Evolutionary conservation across 1,140 invertebrate species (phyloP).

Genomic region (Euura lappo): DNA sequence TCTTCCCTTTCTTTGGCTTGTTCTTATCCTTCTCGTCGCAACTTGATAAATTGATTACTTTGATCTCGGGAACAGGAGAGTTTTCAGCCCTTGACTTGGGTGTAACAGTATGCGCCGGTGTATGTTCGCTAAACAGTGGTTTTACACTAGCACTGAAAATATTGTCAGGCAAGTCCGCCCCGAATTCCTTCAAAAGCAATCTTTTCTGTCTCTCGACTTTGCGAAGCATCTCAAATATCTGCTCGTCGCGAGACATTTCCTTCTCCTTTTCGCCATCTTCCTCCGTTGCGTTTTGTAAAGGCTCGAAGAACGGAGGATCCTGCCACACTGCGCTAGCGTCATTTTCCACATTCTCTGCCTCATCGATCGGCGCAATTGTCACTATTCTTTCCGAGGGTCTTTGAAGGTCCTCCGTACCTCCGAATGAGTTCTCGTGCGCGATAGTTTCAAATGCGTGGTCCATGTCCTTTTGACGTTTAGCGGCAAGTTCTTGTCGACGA

Average conservation of each 20-base stretch:
- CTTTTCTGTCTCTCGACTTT: slow-evolving; percentile 51
- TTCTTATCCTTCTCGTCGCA: slow-evolving; percentile 24
- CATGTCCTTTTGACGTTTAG: slow-evolving; percentile 44
- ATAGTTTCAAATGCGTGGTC: slow-evolving; percentile 41
- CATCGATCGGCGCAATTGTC: slow-evolving; percentile 31
- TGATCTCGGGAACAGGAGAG: slow-evolving; percentile 41
- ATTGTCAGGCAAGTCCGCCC: slow-evolving; percentile 44
- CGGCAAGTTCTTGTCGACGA: slow-evolving; percentile 36
- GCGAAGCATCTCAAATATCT: slow-evolving; percentile 48
- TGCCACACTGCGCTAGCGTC: slow-evolving; percentile 29
- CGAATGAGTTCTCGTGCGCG: slow-evolving; percentile 21
- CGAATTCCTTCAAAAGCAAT: slow-evolving; percentile 47
- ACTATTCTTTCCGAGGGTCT: slow-evolving; percentile 19
- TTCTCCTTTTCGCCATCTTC: slow-evolving; percentile 15
- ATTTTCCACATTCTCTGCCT: slow-evolving; percentile 17
- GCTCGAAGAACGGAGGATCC: slow-evolving; percentile 19
- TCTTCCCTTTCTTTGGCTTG: slow-evolving; percentile 19
- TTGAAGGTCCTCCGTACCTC: not conserved
- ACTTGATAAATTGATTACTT: slow-evolving; percentile 47
- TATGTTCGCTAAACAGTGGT: slow-evolving; percentile 35
- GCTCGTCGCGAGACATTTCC: slow-evolving; percentile 41
- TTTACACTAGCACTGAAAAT: slow-evolving; percentile 46
- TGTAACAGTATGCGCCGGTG: not conserved
- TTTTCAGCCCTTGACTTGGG: slow-evolving; percentile 4
- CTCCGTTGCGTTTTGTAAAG: slow-evolving; percentile 8